Evolutionary conservation across 2,797 vertebrate species (phyloP).

Genomic region (Bovichtus diacanthus): DNA sequence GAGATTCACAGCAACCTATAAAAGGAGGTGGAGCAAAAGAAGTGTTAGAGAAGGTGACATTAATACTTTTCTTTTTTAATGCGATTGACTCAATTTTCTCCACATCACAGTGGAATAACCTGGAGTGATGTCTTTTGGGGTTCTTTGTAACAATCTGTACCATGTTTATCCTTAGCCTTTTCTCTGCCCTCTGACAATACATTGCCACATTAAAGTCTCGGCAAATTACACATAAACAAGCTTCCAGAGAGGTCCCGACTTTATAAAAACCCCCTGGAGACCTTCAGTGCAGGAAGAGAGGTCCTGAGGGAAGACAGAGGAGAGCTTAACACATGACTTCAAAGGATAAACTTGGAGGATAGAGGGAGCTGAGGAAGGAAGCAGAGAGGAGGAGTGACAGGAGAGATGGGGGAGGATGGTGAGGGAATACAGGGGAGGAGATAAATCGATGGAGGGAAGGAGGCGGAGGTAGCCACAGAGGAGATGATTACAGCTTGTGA

Average conservation of each 20-base stretch:
- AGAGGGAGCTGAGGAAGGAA: constrained; percentile 33
- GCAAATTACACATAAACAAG: constrained; percentile 38
- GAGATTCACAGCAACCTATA: constrained; percentile 63
- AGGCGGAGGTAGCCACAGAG: constrained; percentile 20
- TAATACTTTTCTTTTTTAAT: not conserved
- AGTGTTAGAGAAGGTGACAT: constrained; percentile 9
- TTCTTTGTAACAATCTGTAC: constrained; percentile 14
- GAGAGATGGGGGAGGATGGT: constrained; percentile 31
- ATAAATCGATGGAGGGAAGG: constrained; percentile 39
- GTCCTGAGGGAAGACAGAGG: constrained; percentile 44
- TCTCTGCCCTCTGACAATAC: constrained; percentile 18
- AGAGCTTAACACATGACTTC: constrained; percentile 55
- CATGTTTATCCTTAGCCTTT: constrained; percentile 6
- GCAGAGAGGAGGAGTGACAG: constrained; percentile 32
- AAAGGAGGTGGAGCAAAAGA: constrained; percentile 5
- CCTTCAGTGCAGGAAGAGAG: constrained; percentile 47
- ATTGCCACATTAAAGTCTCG: constrained; percentile 12
- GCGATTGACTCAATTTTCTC: constrained; percentile 5
- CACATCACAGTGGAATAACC: constrained; percentile 20
- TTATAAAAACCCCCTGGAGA: constrained; percentile 42
- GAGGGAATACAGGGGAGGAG: constrained; percentile 20
- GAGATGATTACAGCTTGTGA: constrained; percentile 30
- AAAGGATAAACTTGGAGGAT: constrained; percentile 53
- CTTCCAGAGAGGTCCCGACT: constrained; percentile 21
- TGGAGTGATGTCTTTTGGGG: accelerated